Evolutionary conservation across 1,140 invertebrate genomes (phyloP), one percentile per base, ranked within the genome.

Genomic region (Popillia japonica): DNA sequence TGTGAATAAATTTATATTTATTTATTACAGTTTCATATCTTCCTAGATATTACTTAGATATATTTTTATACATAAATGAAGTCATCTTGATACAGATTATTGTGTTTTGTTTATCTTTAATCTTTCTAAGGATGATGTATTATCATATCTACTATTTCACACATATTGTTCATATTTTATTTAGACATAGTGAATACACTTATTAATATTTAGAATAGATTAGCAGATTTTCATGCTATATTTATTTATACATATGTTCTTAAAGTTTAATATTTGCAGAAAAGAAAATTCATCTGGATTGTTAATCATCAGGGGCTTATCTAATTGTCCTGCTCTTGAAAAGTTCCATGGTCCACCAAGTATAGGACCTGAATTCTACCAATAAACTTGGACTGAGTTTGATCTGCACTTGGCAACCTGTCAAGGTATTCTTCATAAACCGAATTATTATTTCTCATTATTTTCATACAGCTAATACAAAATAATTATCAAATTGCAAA

Each of bases 271-370:
- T 74, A 41, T 74, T 76, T 76, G 10, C 75, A 76, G 75, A 76
- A 76, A 76, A 14, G 75, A 76, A 76, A 76, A 48, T 55, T 55
- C 75, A 20, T 55, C 75, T 48, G 75, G 75, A 76, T 55, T 76
- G 75, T 48, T 76, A 76, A 44, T 76, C 75, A 76, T 76, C 75
- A 44, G 75, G n/a, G 41, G 75, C 41, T 76, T 76, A 34, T 48
- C 75, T 55, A 76, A 76, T 55, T 48, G 75, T 55, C 75, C 75
- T 76, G 44, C 75, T 44, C 22, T 76, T 22, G 41, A 76, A 76
- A 76, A 76, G 44, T 76, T 76, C 44, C 22, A 17, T 23, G 75
- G 75, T 55, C 75, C 75, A 9, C 17, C 75, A 44, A 27, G 23
- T 55, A 48, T 76, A 17, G 75, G 44, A 76, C 44, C 75, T 27